A percentile compares a stretch with the other conserved stretches of the same genome.
phyloP scores from a whole-genome alignment of 23 tunicate genomes.

The Halocynthia roretzi region DNA sequence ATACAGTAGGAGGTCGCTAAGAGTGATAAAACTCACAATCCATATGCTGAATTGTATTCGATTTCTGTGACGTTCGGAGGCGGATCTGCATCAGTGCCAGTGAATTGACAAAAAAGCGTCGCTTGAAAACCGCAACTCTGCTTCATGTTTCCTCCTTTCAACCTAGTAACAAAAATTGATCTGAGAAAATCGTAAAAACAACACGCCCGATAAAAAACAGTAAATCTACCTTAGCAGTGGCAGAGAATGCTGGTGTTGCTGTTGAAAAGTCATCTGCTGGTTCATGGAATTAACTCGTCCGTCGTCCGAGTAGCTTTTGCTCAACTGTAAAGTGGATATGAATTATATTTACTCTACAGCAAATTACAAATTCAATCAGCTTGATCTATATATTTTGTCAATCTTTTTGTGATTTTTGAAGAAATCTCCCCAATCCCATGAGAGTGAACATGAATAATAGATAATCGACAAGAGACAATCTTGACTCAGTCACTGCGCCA shows the following conservation, averaged over 20 bases:
- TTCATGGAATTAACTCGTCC: background rate
- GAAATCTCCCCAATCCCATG: no score
- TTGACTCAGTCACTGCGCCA: no score
- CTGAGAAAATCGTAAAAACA: background rate
- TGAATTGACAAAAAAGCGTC: conserved; percentile 40
- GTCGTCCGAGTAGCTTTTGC: conserved; percentile 16
- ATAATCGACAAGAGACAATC: no score
- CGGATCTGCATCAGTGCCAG: conserved; percentile 21
- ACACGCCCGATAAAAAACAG: background rate
- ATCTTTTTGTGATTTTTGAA: no score
- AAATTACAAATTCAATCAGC: no score
- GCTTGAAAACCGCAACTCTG: conserved; percentile 75
- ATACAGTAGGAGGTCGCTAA: no score
- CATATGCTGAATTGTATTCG: conserved; percentile 17
- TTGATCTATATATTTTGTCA: no score
- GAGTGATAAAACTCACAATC: background rate
- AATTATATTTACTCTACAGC: no score
- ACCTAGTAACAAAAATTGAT: conserved; percentile 14
- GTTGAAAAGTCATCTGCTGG: background rate
- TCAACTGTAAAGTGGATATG: background rate
- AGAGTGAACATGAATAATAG: no score
- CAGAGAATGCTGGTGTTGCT: no score
- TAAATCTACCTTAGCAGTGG: no score
- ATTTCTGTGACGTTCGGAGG: conserved; percentile 23
- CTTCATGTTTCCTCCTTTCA: conserved; percentile 29